These are phyloP conservation scores for Herpailurus yagouaroundi DNA, from an alignment of 2,113 vertebrate genomes.

Conservation along the genomic window DNA sequence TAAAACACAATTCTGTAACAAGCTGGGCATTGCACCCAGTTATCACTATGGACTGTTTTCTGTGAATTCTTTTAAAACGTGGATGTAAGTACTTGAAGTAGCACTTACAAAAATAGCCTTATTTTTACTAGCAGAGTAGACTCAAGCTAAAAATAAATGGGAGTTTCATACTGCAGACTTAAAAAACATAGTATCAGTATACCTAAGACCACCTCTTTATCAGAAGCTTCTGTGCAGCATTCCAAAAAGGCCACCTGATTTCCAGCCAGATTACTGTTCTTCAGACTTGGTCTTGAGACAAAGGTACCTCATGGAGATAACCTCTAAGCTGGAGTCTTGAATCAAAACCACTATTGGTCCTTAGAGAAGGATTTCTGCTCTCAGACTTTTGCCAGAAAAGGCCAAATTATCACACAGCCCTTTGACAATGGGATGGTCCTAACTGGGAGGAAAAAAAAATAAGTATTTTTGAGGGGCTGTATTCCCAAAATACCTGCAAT, in stretches of 20 bases:
- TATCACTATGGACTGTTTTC: slow-evolving; percentile 49
- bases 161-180: slow-evolving; percentile 60
- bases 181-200: slow-evolving; percentile 45
- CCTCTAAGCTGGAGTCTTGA: background rate
- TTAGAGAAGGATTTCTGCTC: slow-evolving; percentile 2
- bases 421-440: background rate
- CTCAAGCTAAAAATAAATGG: slow-evolving; percentile 71
- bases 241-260: background rate
- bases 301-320: background rate
- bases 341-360: background rate
- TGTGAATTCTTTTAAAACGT: slow-evolving; percentile 56
- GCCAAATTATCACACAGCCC: background rate
- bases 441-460: background rate
- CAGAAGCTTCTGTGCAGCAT: slow-evolving; percentile 47
- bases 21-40: slow-evolving; percentile 30
- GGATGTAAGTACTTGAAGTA: slow-evolving; percentile 41
- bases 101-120: slow-evolving; percentile 66
- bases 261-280: slow-evolving; percentile 10
- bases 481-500: background rate
- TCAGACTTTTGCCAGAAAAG: background rate
- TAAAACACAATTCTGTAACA: slow-evolving; percentile 51
- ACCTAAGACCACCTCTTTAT: slow-evolving; percentile 44
- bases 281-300: background rate
- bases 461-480: background rate
- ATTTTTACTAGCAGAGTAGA: slow-evolving; percentile 72